Evolutionary conservation across 53 echinoderm and acorn worm genomes (phyloP).

Genomic region (Crossaster papposus): DNA sequence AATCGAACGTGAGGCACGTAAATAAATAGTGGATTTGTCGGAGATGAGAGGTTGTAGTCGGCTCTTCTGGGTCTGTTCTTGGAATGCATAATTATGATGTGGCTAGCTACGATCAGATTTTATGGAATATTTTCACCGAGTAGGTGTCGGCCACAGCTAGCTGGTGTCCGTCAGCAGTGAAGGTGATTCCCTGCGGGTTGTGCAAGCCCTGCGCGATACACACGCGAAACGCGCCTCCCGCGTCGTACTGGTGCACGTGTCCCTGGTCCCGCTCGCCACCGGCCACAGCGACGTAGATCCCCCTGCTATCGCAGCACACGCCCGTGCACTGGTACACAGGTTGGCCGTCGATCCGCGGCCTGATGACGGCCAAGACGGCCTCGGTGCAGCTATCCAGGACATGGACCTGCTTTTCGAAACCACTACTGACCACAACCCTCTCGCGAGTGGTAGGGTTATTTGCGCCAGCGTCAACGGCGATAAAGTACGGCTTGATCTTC

Average conservation of each 20-base stretch:
- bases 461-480: neutral
- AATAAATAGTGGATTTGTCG: too few species aligned
- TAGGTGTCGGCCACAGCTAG: conserved; percentile 25
- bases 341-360: neutral
- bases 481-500: conserved; percentile 20
- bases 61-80: too few species aligned
- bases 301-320: neutral
- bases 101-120: conserved; percentile 17
- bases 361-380: neutral
- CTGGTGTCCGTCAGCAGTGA: conserved; percentile 27
- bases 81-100: too few species aligned
- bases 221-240: neutral
- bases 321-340: conserved; percentile 11
- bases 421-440: conserved; percentile 14
- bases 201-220: conserved; percentile 13
- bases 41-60: too few species aligned
- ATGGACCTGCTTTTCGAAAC: neutral
- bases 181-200: conserved; percentile 15
- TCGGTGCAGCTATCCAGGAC: neutral
- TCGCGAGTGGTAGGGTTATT: neutral
- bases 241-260: conserved; percentile 30
- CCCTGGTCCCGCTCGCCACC: neutral
- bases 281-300: conserved; percentile 11
- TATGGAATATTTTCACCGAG: conserved; percentile 23
- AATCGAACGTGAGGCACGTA: too few species aligned